Evolutionary conservation across 2,888 invertebrate species (phyloP).

Genomic region (Xanthia togata): DNA sequence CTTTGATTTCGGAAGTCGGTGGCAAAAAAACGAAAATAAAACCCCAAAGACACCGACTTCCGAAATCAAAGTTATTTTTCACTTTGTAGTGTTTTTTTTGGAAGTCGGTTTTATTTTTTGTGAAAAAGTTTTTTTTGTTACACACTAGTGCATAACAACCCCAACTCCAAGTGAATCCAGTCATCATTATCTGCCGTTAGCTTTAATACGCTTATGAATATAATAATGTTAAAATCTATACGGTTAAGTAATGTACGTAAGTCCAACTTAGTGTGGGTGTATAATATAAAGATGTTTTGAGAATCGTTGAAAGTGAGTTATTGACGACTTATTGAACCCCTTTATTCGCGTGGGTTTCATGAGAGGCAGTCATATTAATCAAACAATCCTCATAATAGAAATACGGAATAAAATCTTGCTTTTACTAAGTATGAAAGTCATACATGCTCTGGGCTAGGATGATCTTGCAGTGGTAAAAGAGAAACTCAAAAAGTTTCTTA

Average conservation of each 20-base stretch:
- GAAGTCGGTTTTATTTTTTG: too few species aligned
- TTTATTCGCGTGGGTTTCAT: constrained; percentile 27
- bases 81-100: too few species aligned
- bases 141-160: constrained; percentile 12
- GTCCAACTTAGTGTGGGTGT: constrained; percentile 27
- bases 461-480: not conserved
- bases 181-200: constrained; percentile 55
- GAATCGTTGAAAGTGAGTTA: constrained; percentile 48
- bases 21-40: too few species aligned
- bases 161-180: constrained; percentile 44
- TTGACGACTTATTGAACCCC: constrained; percentile 46
- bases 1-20: too few species aligned
- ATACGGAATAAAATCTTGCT: not conserved
- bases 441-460: not conserved
- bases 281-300: constrained; percentile 43
- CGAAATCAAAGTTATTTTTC: too few species aligned
- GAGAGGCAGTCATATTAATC: constrained; percentile 8
- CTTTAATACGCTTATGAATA: constrained; percentile 55
- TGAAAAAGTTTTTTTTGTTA: too few species aligned
- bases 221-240: constrained; percentile 47
- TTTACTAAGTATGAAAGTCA: not conserved
- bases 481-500: not conserved
- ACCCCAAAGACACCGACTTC: too few species aligned
- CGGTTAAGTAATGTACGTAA: constrained; percentile 19
- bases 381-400: not conserved